A percentile compares a stretch with the other conserved stretches of the same genome.
These are phyloP conservation scores for Scaptomyza flava DNA, from an alignment of 2,888 invertebrate species.

Conservation along the genomic window DNA sequence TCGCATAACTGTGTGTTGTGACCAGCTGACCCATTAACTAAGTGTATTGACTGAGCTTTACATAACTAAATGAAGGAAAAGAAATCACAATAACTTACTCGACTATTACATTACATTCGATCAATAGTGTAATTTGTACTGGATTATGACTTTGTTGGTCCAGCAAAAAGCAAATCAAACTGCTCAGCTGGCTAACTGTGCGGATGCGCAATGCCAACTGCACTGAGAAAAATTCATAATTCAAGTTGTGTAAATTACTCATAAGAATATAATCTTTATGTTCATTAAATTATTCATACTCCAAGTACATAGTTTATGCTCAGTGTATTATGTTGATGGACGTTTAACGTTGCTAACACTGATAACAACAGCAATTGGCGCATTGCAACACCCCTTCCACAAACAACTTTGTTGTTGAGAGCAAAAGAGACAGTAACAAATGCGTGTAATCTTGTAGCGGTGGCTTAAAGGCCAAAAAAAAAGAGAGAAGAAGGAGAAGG, in stretches of 20 bases:
- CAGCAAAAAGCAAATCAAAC: conserved; percentile 4
- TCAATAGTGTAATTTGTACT: conserved; percentile 19
- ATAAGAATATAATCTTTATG: background rate
- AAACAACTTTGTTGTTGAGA: conserved; percentile 50
- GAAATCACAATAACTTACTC: conserved; percentile 10
- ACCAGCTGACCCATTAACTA: conserved; percentile 44
- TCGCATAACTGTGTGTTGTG: conserved; percentile 29
- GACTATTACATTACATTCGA: conserved; percentile 1
- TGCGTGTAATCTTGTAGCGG: conserved; percentile 56
- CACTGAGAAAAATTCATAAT: conserved; percentile 7
- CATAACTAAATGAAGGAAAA: conserved; percentile 42
- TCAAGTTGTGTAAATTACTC: background rate
- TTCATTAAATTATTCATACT: background rate
- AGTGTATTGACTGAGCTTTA: conserved; percentile 19
- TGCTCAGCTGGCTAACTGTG: conserved; percentile 47
- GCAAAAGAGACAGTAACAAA: conserved; percentile 10
- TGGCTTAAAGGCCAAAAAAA: conserved; percentile 42
- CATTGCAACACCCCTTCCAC: conserved; percentile 34
- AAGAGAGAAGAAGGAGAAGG: conserved; percentile 19
- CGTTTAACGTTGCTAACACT: background rate
- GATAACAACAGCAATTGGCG: conserved; percentile 49
- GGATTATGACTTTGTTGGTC: conserved; percentile 12
- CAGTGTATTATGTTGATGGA: conserved; percentile 29
- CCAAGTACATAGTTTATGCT: background rate
- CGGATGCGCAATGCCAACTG: conserved; percentile 47